A percentile compares a stretch with the other conserved stretches of the same genome.
These are phyloP conservation scores for Bombus balteatus DNA, from an alignment of 1,140 invertebrate genomes.

Conservation along the genomic window DNA sequence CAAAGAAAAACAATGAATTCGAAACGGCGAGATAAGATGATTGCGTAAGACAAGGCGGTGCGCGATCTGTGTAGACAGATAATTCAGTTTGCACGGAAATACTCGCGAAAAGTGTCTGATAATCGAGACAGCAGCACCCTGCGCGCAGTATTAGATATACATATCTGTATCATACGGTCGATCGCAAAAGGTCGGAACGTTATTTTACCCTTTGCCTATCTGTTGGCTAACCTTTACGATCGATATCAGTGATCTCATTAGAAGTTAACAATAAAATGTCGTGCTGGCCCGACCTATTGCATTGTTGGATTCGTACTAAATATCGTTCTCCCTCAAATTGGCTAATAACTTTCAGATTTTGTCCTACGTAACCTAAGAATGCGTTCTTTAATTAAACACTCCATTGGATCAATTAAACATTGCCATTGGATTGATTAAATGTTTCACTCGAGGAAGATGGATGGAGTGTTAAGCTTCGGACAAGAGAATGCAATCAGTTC, in stretches of 20 bases:
- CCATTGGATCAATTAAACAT: no score
- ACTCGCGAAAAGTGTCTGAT: constrained; percentile 18
- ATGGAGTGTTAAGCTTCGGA: rapidly evolving
- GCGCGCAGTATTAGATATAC: constrained; percentile 43
- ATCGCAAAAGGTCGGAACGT: constrained; percentile 62
- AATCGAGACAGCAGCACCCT: constrained; percentile 48
- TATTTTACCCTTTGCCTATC: constrained; percentile 65
- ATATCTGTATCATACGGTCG: constrained; percentile 54
- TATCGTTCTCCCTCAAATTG: neutral
- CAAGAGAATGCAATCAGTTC: no score
- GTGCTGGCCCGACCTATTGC: constrained; percentile 55
- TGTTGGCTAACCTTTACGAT: constrained; percentile 61
- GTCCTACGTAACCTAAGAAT: no score
- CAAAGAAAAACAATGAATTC: constrained; percentile 44
- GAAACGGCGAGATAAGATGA: constrained; percentile 17
- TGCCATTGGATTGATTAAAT: no score
- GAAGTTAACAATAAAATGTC: constrained; percentile 68
- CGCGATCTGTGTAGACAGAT: constrained; percentile 52
- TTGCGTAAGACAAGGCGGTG: constrained; percentile 48
- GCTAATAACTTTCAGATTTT: neutral
- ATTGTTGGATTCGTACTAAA: constrained; percentile 42
- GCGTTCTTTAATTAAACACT: no score
- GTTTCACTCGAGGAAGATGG: no score
- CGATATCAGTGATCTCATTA: constrained; percentile 68
- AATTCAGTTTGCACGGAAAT: constrained; percentile 52